Evolutionary conservation across 2,113 vertebrate species (phyloP), one percentile per base, ranked within the genome.

Genomic region (Tragelaphus imberbis): DNA sequence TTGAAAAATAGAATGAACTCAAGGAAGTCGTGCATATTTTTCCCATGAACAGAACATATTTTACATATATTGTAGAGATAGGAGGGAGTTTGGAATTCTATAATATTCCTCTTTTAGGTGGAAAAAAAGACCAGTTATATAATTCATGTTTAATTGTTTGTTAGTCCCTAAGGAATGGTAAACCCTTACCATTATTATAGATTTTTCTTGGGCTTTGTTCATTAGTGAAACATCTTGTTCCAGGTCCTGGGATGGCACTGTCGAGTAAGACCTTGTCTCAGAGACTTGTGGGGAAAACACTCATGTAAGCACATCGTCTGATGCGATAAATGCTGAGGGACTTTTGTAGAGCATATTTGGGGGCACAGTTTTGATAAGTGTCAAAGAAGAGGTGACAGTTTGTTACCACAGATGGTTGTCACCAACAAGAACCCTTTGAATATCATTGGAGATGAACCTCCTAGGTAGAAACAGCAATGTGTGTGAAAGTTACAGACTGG

Each of bases 301-400:
- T 51, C 30, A 14, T 25, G 14, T 55, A 71, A 59, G 51, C 16
- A 6, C 40, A 13, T 40, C 2, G 6, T 19, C 2, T 0, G 28
- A 7, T 49, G 33, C 21, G 77, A 7, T 58, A 49, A 82, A 36
- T 47, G 17, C 55, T n/a, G 19, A n/a, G 47, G 56, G 44, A 55
- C 4, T 19, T 49, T 6, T 6, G 2, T 3, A 6, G 7, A 23
- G 30, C 10, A 0, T 51, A 3, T 53, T 44, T 61, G 36, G 80
- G 25, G 30, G 7, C 30, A 28, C 36, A 84, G 19, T 44, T 47
- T 36, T 15, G 51, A 80, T 58, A 16, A 53, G 9, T 47, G 49
- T 87, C 49, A 23, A 11, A 79, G 28, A 91, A 21, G 40, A 56
- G 16, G 30, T 44, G 28, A n/a, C 27, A 55, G 1, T 63, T 80